Percentiles rank a stretch among this genome's conserved stretches.
phyloP scores from a whole-genome alignment of 2,113 vertebrate genomes.

The Oceanites oceanicus region DNA sequence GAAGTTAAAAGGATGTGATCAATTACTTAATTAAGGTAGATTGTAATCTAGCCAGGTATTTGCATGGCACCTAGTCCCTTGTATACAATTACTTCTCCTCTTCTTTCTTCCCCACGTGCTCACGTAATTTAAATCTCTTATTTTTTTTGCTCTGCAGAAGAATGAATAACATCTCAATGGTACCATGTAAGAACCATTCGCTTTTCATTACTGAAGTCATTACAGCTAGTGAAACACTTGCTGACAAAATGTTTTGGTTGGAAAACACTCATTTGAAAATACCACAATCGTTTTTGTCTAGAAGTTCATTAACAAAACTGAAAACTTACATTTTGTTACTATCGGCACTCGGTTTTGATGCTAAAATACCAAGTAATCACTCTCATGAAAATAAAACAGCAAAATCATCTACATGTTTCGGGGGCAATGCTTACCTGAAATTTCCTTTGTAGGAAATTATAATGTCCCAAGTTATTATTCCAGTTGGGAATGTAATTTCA shows the following conservation, averaged over 20 bases:
- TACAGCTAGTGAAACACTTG: not conserved
- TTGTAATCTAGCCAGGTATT: constrained; percentile 40
- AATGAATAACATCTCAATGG: not conserved
- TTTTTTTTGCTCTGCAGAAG: not conserved
- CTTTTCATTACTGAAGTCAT: not conserved
- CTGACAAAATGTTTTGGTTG: not conserved
- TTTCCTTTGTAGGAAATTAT: not conserved
- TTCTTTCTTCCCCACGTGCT: not conserved
- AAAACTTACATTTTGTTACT: not conserved
- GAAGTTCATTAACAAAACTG: not conserved
- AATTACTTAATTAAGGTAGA: constrained; percentile 34
- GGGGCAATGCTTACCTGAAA: not conserved
- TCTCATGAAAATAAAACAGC: not conserved
- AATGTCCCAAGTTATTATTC: not conserved
- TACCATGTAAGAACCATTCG: not conserved
- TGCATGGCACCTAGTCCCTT: not conserved
- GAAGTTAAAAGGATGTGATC: constrained; percentile 32
- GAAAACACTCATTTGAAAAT: not conserved
- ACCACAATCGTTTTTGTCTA: not conserved
- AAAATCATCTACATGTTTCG: not conserved
- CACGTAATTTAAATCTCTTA: not conserved
- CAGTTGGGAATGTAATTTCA: not conserved
- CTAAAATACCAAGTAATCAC: not conserved
- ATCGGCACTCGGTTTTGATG: not conserved
- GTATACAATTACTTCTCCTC: not conserved